Evolutionary conservation across 2,797 vertebrate genomes (phyloP).

Genomic region (Parauchenoglanis punctatus): DNA sequence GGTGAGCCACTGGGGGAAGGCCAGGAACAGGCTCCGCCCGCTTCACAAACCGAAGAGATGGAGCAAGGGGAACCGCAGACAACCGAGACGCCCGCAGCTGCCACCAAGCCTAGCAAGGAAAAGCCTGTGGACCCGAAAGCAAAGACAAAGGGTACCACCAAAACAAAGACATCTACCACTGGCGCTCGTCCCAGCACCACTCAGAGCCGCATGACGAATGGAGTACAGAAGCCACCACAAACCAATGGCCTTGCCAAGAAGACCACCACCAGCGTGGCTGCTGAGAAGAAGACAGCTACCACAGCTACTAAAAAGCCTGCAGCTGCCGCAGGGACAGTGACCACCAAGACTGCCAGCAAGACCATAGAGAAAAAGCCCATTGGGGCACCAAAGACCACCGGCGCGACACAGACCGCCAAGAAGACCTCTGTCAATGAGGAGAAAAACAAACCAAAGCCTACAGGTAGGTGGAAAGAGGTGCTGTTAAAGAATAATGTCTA

Average conservation of each 20-base stretch:
- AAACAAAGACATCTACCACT: slow-evolving; percentile 69
- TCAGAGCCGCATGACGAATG: slow-evolving; percentile 72
- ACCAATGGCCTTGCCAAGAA: slow-evolving; percentile 69
- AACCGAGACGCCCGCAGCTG: slow-evolving; percentile 43
- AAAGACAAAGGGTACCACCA: slow-evolving; percentile 70
- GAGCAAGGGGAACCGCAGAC: slow-evolving; percentile 57
- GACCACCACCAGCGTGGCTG: slow-evolving; percentile 40
- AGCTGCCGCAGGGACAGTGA: neutral
- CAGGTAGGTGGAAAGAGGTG: slow-evolving; percentile 62
- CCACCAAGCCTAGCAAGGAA: slow-evolving; percentile 66
- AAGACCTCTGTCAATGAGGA: slow-evolving; percentile 67
- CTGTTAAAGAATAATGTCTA: neutral
- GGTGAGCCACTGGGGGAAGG: slow-evolving; percentile 62
- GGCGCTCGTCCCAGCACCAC: slow-evolving; percentile 64
- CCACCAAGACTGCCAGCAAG: slow-evolving; percentile 65
- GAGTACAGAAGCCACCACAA: slow-evolving; percentile 72
- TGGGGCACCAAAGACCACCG: slow-evolving; percentile 60
- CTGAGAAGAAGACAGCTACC: slow-evolving; percentile 67
- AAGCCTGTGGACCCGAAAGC: slow-evolving; percentile 71
- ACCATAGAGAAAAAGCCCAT: slow-evolving; percentile 71
- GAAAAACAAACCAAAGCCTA: slow-evolving; percentile 71
- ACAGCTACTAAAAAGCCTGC: slow-evolving; percentile 66
- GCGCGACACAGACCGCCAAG: slow-evolving; percentile 63
- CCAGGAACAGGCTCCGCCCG: slow-evolving; percentile 60
- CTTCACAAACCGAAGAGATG: slow-evolving; percentile 55